Base-by-base conservation (phyloP, 53 echinoderm and acorn worm genomes). In the Mesocentrotus franciscanus region DNA sequence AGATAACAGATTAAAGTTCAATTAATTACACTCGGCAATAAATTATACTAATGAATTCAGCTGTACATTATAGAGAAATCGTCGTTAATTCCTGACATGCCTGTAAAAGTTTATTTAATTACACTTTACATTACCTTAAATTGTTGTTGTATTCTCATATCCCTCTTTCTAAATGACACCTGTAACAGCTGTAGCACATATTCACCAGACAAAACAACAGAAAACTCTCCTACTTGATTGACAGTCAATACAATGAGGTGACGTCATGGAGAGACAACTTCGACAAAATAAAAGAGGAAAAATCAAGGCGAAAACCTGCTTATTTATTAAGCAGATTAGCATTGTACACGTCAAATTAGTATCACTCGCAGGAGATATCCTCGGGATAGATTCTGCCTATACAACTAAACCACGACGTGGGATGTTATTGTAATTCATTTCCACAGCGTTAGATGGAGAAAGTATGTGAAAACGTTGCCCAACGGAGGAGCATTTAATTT, bases 331-430 rank as follows among this genome's bases (percentile, higher is more conserved):
- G 14, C 58, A 59, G 59, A 60, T 90, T 90, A 90, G 18, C 59
- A 15, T 90, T 90, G 90, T 90, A 90, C 90, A 16, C 33, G 90
- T 90, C 90, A 90, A 90, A 90, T 90, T 90, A 90, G 12, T 15
- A 58, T 90, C 90, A 90, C 30, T 15, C 32, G 61, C 11, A 60
- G 61, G 8, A 90, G 29, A 30, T 81, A 39, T 8, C 81, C 81
- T 5, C 81, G 29, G 81, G 81, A 18, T 18, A 20, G 42, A 18
- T 18, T 81, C 81, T 39, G 81, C 42, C 34, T 39, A 32, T 30
- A 30, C 74, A 30, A 27, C 32, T 81, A 1, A 42, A 8, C 42
- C 18, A 20, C 16, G 17, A 39, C 74, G 74, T 74, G 16, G 14
- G 42, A 36, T 81, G 42, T 18, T 39, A 20, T 9, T 32, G 36